These are phyloP conservation scores for Lampris incognitus DNA, from an alignment of 2,113 vertebrate genomes.

Conservation along the genomic window DNA sequence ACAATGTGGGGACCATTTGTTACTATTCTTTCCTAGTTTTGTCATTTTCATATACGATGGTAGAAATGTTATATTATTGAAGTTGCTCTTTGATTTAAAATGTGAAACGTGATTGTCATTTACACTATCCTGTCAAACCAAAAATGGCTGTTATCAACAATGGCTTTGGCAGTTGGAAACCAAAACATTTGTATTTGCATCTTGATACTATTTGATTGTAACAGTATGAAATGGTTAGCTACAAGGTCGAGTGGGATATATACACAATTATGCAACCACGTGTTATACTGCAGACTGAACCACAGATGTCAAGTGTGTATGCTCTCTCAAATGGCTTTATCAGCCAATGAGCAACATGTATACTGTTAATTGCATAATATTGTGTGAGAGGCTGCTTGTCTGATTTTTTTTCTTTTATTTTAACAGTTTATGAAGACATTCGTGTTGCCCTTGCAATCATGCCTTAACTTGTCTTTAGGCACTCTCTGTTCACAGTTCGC, in stretches of 20 bases:
- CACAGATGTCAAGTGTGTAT: slow-evolving; percentile 18
- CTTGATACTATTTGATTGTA: slow-evolving; percentile 26
- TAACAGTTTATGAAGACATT: slow-evolving; percentile 25
- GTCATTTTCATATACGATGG: slow-evolving; percentile 3
- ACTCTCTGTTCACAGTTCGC: neutral
- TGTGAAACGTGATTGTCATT: slow-evolving; percentile 62
- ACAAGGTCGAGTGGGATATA: neutral
- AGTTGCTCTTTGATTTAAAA: slow-evolving; percentile 51
- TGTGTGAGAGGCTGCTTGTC: slow-evolving; percentile 26
- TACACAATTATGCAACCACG: slow-evolving; percentile 3
- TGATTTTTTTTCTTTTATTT: slow-evolving; percentile 6
- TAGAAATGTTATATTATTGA: slow-evolving; percentile 29
- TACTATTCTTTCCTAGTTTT: slow-evolving; percentile 36
- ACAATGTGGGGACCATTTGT: slow-evolving; percentile 78
- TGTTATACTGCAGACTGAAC: slow-evolving; percentile 24
- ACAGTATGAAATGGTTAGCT: slow-evolving; percentile 8
- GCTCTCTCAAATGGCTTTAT: slow-evolving; percentile 23
- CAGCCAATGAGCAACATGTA: slow-evolving; percentile 8
- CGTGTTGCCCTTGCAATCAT: slow-evolving; percentile 58
- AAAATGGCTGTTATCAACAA: slow-evolving; percentile 34
- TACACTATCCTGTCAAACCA: slow-evolving; percentile 60
- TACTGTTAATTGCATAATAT: slow-evolving; percentile 14
- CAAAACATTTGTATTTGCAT: slow-evolving; percentile 50
- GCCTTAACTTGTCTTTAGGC: slow-evolving; percentile 47
- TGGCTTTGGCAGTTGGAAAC: slow-evolving; percentile 53